Evolutionary conservation across 2,113 vertebrate genomes (phyloP).

Genomic region (Microtus oregoni): DNA sequence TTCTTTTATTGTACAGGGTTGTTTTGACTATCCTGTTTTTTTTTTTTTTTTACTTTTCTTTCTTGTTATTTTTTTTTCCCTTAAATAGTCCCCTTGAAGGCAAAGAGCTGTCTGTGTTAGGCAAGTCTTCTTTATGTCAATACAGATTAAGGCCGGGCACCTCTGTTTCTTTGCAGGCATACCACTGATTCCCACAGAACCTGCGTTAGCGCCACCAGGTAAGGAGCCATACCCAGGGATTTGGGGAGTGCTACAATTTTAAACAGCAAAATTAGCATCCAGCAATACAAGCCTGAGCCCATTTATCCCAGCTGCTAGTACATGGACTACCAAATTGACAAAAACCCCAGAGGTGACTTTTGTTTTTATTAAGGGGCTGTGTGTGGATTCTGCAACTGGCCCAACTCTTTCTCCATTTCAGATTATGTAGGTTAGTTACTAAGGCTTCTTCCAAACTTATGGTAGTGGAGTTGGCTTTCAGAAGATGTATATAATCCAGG

Average conservation of each 20-base stretch:
- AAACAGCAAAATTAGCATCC: conserved; percentile 47
- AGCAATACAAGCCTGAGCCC: not conserved
- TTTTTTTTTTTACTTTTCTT: too few relatives aligned
- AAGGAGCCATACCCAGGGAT: not conserved
- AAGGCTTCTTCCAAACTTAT: not conserved
- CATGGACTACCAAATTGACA: not conserved
- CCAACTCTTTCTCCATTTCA: not conserved
- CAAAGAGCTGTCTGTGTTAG: not conserved
- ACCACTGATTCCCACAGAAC: conserved; percentile 86
- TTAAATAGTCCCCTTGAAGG: not conserved
- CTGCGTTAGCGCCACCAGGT: conserved; percentile 76
- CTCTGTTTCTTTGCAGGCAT: conserved; percentile 85
- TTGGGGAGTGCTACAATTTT: not conserved
- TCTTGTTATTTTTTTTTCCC: not conserved
- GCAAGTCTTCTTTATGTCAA: not conserved
- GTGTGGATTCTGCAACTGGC: not conserved
- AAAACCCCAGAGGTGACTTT: conserved; percentile 27
- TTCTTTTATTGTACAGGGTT: too few relatives aligned
- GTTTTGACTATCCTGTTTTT: too few relatives aligned
- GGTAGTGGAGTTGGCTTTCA: not conserved
- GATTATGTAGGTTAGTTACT: not conserved
- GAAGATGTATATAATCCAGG: not conserved
- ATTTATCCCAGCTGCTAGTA: not conserved
- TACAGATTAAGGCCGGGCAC: not conserved
- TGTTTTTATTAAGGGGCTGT: not conserved